A percentile compares a stretch with the other conserved stretches of the same genome.
Conservation (phyloP, 2,888 invertebrate species). For the Melanotus villosus region DNA sequence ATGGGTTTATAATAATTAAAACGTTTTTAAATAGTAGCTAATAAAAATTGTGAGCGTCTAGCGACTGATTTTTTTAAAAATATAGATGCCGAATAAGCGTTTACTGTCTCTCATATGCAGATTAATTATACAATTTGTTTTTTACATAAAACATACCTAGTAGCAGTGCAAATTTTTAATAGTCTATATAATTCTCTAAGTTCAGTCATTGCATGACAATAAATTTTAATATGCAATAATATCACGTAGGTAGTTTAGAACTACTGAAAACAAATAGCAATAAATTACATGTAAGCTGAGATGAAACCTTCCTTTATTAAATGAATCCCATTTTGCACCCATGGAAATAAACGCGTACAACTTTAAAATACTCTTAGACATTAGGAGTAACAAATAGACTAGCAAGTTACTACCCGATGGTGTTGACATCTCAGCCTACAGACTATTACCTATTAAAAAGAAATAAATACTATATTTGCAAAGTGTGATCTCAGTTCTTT, state of each 20-base stretch:
- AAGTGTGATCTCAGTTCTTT: conserved; percentile 59
- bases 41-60: conserved; percentile 41
- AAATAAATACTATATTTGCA: conserved; percentile 56
- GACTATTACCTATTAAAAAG: conserved; percentile 33
- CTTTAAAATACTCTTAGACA: no score
- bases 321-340: no score
- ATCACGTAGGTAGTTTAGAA: conserved; percentile 62
- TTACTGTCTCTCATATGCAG: conserved; percentile 54
- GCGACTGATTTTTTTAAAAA: conserved; percentile 38
- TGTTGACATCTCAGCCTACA: conserved; percentile 5
- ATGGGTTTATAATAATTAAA: conserved; percentile 9
- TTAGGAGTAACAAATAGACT: no score
- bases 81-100: conserved; percentile 49
- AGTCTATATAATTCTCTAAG: conserved; percentile 58
- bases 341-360: no score
- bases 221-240: conserved; percentile 60
- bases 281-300: conserved; percentile 29
- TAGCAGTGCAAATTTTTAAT: conserved; percentile 63
- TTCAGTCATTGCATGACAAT: conserved; percentile 65
- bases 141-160: conserved; percentile 57
- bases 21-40: conserved; percentile 30
- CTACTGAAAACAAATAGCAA: conserved; percentile 36
- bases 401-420: no score
- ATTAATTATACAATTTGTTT: conserved; percentile 55
- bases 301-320: neutral